Base-by-base conservation (phyloP, 2,888 invertebrate genomes). In the Aleiodes alternator region DNA sequence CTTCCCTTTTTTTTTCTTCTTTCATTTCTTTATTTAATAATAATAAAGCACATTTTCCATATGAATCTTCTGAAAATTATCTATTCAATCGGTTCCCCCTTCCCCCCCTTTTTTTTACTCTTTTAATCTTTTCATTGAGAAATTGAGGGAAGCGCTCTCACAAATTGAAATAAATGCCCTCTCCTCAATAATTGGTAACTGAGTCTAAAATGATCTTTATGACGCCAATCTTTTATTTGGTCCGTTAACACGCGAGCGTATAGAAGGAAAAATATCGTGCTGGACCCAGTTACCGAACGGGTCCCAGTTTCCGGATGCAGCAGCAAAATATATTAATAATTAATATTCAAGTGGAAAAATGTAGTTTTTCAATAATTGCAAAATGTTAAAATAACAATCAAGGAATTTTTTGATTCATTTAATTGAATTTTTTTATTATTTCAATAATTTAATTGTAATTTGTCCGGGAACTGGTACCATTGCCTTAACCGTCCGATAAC, bases 151-250 rank as follows among this genome's bases (percentile, higher is more conserved):
- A n/a, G 38, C 16, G 16, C 43, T 38, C 38, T 2, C 43, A 61
- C 61, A 61, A 61, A 48, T 53, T 61, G 61, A 61, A 61, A 61
- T 50, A 34, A 64, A 64, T 23, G 43, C 48, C 23, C 64, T 16
- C 14, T 64, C 9, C 11, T 64, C 64, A 12, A 64, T 48, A 64
- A 64, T 64, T 64, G n/a, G 12, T 34, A 12, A 57, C 31, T 34
- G 31, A 57, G 57, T 31, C 29, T 14, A 59, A 14, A 34, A 59
- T 34, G 11, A 59, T 59, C 38, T 38, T n/a, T 34, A 34, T 34
- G 31, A 59, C n/a, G 31, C 31, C 43, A 43, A 43, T 43, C 11
- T 57, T 57, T 23, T 6, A 57, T 34, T 59, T 12, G 38, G 38
- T 57, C n/a, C 12, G 34, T 57, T 34, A 57, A 61, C 43, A 61